Base-by-base conservation (phyloP, 2,888 invertebrate genomes). In the Litoditis marina region DNA sequence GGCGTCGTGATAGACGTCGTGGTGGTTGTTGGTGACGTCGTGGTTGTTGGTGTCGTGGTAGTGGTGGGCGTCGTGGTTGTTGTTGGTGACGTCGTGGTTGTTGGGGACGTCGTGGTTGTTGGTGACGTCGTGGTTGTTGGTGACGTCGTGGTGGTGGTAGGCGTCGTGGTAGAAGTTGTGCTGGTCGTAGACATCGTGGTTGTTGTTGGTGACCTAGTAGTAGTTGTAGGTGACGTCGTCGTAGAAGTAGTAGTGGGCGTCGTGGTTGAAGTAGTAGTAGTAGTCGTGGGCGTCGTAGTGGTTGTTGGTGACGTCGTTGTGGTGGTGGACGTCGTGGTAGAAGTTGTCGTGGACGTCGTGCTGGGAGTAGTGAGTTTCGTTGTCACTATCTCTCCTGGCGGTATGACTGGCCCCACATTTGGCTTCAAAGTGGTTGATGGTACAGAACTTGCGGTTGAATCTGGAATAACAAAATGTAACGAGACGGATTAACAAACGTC, bases 71-170 rank as follows among this genome's bases (percentile, higher is more conserved):
- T 49, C 5, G 49, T 49, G 49, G 5, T 49, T 13, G 49, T 49
- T 5, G 49, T 49, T 50, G 28, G 28, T 28, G 19, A 7, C 7
- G 27, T 27, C n/a, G 53, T 32, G 16, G 53, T 3, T 2, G 25
- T 25, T 50, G 28, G 28, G 50, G 19, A 7, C 7, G 27, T 27
- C n/a, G 53, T 32, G 16, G 53, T 3, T 2, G 53, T 53, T 13
- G 34, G 22, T 39, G 53, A 36, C n/a, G 53, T 53, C 6, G 30
- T 53, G 8, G 53, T 53, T 34, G 53, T 6, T 2, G 34, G 32
- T 2, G 53, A 31, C n/a, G 53, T 34, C 3, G 53, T 3, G 7
- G 53, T 53, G 11, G 53, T 27, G n/a, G 53, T 53, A 19, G 53
- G n/a, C 30, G 30, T 53, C 13, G 53, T 53, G 6, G 53, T 31